phyloP scores from a whole-genome alignment of 92 coral and sea anemone genomes.

The Plumapathes pennacea region DNA sequence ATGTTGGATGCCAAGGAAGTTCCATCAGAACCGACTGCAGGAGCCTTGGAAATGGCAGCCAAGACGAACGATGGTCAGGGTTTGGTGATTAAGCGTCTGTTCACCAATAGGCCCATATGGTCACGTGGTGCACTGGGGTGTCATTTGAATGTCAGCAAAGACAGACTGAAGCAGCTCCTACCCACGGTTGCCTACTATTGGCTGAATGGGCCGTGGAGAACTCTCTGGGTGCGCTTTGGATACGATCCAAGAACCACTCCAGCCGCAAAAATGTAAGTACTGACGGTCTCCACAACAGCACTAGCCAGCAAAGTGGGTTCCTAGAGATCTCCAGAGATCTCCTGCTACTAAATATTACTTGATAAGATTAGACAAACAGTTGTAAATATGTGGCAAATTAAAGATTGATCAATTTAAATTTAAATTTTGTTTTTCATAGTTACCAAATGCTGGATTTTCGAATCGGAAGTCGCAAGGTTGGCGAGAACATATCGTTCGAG shows the following conservation, averaged over 20 bases:
- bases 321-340: too few relatives aligned
- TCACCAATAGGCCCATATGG: conserved; percentile 88
- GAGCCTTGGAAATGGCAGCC: conserved; percentile 47
- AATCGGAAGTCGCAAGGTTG: conserved; percentile 57
- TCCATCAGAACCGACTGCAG: conserved; percentile 63
- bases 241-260: conserved; percentile 94
- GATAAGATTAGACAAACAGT: too few relatives aligned
- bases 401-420: too few relatives aligned
- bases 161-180: conserved; percentile 57
- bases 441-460: conserved; percentile 81
- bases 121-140: conserved; percentile 70
- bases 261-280: conserved; percentile 84
- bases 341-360: too few relatives aligned
- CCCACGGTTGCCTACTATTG: conserved; percentile 74
- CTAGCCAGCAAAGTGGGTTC: too few relatives aligned
- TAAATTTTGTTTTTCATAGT: conserved; percentile 21
- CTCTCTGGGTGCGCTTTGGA: conserved; percentile 87
- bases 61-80: conserved; percentile 50
- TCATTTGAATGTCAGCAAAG: conserved; percentile 51
- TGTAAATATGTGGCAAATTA: too few relatives aligned
- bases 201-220: conserved; percentile 95
- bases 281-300: too few relatives aligned
- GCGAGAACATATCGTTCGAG: conserved; percentile 60
- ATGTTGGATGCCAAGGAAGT: conserved; percentile 50
- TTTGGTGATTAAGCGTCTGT: conserved; percentile 64